phyloP scores from a whole-genome alignment of 2,888 invertebrate genomes.

The Adelphocoris suturalis region DNA sequence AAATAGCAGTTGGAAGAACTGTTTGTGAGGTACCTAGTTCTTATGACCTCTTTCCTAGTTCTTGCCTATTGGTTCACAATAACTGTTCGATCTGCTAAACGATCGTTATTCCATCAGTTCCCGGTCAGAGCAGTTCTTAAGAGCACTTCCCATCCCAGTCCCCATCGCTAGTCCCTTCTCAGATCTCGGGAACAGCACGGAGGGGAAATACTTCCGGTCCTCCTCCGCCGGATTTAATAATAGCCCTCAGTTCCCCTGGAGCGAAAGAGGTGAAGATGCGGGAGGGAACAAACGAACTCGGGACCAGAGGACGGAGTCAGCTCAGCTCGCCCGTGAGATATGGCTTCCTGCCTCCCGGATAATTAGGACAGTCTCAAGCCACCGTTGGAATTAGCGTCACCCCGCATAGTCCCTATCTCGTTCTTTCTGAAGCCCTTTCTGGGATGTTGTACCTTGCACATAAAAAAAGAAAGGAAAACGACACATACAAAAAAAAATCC shows the following conservation, averaged over 20 bases:
- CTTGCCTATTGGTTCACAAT: too few species aligned
- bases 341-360: constrained; percentile 71
- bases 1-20: too few species aligned
- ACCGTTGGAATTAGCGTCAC: constrained; percentile 57
- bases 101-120: too few species aligned
- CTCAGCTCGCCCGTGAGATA: constrained; percentile 67
- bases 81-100: too few species aligned
- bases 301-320: neutral
- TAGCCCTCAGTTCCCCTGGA: neutral
- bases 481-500: neutral
- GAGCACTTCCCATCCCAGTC: too few species aligned
- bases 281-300: neutral
- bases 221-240: constrained; percentile 38
- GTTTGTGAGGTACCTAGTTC: too few species aligned
- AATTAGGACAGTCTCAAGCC: constrained; percentile 58
- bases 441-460: neutral
- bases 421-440: constrained; percentile 34
- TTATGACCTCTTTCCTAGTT: too few species aligned
- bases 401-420: constrained; percentile 5
- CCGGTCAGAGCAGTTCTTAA: too few species aligned
- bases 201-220: neutral
- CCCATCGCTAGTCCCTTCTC: too few species aligned
- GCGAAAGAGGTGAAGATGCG: constrained; percentile 25
- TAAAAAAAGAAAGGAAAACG: neutral
- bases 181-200: too few species aligned